These are phyloP conservation scores for Chrysolina haemoptera DNA, from an alignment of 2,888 invertebrate genomes.

Conservation along the genomic window DNA sequence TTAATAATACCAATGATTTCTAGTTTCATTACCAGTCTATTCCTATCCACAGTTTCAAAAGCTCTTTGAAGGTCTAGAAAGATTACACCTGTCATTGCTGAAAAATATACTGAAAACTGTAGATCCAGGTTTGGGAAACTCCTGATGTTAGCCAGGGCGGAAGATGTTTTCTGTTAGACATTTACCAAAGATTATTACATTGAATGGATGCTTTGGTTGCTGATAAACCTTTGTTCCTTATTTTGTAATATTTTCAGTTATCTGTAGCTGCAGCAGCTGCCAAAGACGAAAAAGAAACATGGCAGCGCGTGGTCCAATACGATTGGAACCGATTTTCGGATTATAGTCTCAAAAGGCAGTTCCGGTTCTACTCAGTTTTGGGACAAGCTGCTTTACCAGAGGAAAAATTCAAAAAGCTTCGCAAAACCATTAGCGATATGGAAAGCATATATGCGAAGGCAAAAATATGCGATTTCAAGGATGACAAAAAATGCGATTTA, in stretches of 20 bases:
- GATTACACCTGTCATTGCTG: too few species aligned
- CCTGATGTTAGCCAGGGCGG: too few species aligned
- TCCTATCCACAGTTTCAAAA: too few species aligned
- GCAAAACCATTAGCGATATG: constrained; percentile 80
- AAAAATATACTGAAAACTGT: too few species aligned
- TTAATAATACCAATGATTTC: too few species aligned
- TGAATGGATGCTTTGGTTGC: too few species aligned
- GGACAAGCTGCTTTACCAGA: constrained; percentile 75
- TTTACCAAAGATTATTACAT: too few species aligned
- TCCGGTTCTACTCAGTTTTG: constrained; percentile 80
- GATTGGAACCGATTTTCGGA: constrained; percentile 83
- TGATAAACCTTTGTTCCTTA: too few species aligned
- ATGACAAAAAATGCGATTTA: constrained; percentile 78
- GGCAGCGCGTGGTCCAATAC: constrained; percentile 69
- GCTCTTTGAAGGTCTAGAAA: too few species aligned
- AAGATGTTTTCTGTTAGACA: too few species aligned
- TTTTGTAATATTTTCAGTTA: constrained; percentile 61
- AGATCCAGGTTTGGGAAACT: too few species aligned
- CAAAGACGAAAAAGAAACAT: constrained; percentile 76
- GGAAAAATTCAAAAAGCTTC: constrained; percentile 76
- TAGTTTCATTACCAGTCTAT: too few species aligned
- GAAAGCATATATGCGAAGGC: constrained; percentile 83
- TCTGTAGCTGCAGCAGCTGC: constrained; percentile 68
- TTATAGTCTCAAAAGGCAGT: constrained; percentile 80
- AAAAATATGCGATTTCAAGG: constrained; percentile 81